These are phyloP conservation scores for Paracanthobrama guichenoti DNA, from an alignment of 2,113 vertebrate species.

Conservation along the genomic window DNA sequence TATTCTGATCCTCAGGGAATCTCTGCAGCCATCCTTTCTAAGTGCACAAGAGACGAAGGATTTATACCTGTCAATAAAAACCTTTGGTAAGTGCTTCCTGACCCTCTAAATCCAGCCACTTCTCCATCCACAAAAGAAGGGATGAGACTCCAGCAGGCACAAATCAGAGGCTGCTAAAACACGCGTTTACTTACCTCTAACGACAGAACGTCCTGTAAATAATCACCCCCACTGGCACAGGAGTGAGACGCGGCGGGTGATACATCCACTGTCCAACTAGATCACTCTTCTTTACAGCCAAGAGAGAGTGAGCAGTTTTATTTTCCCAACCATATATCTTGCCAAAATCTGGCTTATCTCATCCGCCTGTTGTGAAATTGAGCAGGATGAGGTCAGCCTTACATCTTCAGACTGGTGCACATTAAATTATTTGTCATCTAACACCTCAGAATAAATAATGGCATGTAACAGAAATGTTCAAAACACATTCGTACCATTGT, in stretches of 20 bases:
- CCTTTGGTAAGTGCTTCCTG: slow-evolving; percentile 80
- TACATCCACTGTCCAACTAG: slow-evolving; percentile 62
- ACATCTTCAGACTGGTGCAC: slow-evolving; percentile 10
- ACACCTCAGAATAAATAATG: slow-evolving; percentile 22
- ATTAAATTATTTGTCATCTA: slow-evolving; percentile 40
- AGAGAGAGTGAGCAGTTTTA: slow-evolving; percentile 58
- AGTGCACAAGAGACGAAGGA: slow-evolving; percentile 74
- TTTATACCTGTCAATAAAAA: slow-evolving; percentile 81
- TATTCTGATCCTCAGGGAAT: slow-evolving; percentile 73
- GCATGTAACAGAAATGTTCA: background rate
- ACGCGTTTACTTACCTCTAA: slow-evolving; percentile 75
- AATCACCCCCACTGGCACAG: slow-evolving; percentile 68
- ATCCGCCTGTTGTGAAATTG: slow-evolving; percentile 30
- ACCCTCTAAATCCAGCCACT: slow-evolving; percentile 76
- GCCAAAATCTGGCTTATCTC: slow-evolving; percentile 46
- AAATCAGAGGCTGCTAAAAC: slow-evolving; percentile 80
- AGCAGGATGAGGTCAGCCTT: slow-evolving; percentile 34
- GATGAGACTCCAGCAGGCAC: slow-evolving; percentile 74
- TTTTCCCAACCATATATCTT: slow-evolving; percentile 49
- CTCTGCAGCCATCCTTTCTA: slow-evolving; percentile 74
- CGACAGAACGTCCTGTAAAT: slow-evolving; percentile 74
- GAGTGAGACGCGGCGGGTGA: slow-evolving; percentile 65
- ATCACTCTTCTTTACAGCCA: slow-evolving; percentile 70
- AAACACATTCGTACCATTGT: background rate
- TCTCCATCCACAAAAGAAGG: slow-evolving; percentile 70